Base-by-base conservation (phyloP, 2,888 invertebrate genomes). In the Oxyscelio sp. region DNA sequence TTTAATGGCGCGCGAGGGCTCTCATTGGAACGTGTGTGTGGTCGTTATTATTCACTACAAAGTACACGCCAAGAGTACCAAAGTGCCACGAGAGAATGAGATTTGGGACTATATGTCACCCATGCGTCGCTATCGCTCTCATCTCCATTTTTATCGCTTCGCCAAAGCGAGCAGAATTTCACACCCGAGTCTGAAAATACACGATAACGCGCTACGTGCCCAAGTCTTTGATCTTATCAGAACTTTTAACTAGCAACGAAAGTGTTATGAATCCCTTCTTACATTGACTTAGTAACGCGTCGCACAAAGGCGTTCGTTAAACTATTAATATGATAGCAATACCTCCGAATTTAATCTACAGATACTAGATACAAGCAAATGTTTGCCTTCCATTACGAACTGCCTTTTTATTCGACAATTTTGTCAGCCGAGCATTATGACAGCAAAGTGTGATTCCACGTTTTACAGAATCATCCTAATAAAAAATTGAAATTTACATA, bases 171-270 rank as follows among this genome's bases (percentile, higher is more conserved):
- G 63, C 48, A 24, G 9, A 31, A 48, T 31, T 66, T 66, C 56
- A 59, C 71, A 58, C 59, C 63, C 68, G 38, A 40, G 71, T 17
- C 65, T 27, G 65, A 75, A 65, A 82, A 82, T 52, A 71, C 70
- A 50, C 43, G 83, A 81, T 90, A 90, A 87, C 83, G 74, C 75
- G 75, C 78, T 86, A 89, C 87, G 83, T 77, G 81, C 85, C 45
- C 71, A 61, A 81, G 58, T 79, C 70, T 75, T 74, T 66, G 91
- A 91, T 91, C 86, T 87, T 90, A 91, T 92, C 91, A 79, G n/a
- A 31, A 80, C 83, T 75, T 87, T 85, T 87, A 90, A 90, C 88
- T 83, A 85, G 88, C 90, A 87, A 90, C 91, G 88, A 91, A 79
- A 90, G 88, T 88, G 83, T 84, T 81, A 79, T 88, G 80, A 87